Evolutionary conservation across 2,888 invertebrate genomes (phyloP), one percentile per base, ranked within the genome.

Genomic region (Diarsia mendica): DNA sequence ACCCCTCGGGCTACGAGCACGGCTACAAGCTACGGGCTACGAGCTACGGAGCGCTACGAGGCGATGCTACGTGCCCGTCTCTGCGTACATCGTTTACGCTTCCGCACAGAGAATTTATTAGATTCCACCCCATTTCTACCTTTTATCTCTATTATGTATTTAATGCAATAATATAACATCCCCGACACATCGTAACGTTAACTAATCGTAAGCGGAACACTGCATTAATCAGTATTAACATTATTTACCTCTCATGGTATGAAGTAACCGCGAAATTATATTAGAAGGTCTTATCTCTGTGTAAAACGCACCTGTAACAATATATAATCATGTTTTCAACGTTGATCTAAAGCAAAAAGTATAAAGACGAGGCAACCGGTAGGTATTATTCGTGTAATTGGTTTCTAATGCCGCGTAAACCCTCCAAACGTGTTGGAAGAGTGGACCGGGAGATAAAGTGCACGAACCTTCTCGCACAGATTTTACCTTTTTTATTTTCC

Each of bases 381-480:
- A 87, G 92, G 92, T 94, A 93, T 95, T 94, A 95, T 94, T 94
- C 94, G 91, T 94, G 95, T 96, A 96, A 96, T 96, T 96, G 96
- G 95, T 96, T 96, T 95, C 95, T 96, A 96, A 96, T 96, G 95
- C 96, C 94, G 92, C 94, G 92, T 96, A 96, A 96, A 95, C 94
- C 96, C 95, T 92, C 94, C 95, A 96, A 96, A 96, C 96, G 96
- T 96, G 96, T 96, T 96, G 94, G 92, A 91, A 90, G 95, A 92
- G 90, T 95, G 95, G 95, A 93, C 94, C 85, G 92, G 85, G 96
- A 96, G 96, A 96, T 96, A 96, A 96, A 96, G 93, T 93, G 92
- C 89, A 90, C 89, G 90, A 90, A 88, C 89, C 89, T 88, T 90
- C 88, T 85, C 90, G 86, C 85, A 82, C 88, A 89, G 90, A 90